These are phyloP conservation scores for Azemiops feae DNA, from an alignment of 2,113 vertebrate genomes.

Conservation along the genomic window DNA sequence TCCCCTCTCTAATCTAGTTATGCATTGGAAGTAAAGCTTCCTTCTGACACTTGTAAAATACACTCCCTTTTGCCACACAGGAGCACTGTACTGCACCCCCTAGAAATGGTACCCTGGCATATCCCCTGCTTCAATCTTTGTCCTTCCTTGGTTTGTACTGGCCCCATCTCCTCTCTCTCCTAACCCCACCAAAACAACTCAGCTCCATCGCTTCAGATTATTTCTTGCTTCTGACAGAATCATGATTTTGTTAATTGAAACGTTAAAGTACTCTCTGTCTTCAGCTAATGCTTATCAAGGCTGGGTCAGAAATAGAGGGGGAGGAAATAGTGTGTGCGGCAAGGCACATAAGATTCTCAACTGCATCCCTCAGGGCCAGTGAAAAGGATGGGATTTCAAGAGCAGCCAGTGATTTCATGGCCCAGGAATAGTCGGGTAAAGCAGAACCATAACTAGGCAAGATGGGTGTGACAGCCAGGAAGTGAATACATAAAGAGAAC, in stretches of 20 bases:
- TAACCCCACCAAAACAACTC: not conserved
- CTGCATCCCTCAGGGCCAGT: conserved; percentile 3
- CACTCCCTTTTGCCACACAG: not conserved
- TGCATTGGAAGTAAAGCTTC: not conserved
- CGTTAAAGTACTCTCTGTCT: conserved; percentile 26
- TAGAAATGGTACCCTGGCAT: not conserved
- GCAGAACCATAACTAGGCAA: not conserved
- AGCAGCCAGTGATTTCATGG: not conserved
- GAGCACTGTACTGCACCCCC: not conserved
- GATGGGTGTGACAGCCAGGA: not conserved
- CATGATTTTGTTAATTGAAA: conserved; percentile 49
- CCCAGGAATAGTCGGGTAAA: not conserved
- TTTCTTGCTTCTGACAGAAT: conserved; percentile 36
- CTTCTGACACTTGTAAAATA: not conserved
- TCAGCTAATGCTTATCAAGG: not conserved
- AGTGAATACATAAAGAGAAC: not conserved
- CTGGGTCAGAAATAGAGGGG: conserved; percentile 14
- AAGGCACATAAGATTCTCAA: not conserved
- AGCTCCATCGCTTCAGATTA: conserved; percentile 42
- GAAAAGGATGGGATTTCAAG: not conserved
- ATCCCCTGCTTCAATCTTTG: conserved; percentile 6
- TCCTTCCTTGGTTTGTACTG: conserved; percentile 15
- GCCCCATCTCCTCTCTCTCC: not conserved
- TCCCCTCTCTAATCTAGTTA: not conserved
- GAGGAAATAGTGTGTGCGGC: not conserved